phyloP scores from a whole-genome alignment of 2,113 vertebrate genomes.

The Neoarius graeffei region DNA sequence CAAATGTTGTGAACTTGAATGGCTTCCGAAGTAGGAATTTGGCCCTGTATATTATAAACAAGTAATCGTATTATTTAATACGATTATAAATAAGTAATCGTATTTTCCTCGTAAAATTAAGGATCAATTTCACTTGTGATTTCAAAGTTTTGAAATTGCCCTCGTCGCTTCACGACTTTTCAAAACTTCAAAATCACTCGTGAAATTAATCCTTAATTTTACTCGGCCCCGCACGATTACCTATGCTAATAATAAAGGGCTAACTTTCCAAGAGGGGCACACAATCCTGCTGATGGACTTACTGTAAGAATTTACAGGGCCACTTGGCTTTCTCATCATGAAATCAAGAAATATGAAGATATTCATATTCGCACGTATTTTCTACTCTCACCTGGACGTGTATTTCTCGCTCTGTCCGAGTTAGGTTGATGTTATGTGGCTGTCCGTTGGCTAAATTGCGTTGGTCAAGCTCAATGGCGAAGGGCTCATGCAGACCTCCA shows the following conservation, averaged over 20 bases:
- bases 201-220: too few species aligned
- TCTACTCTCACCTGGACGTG: slow-evolving; percentile 81
- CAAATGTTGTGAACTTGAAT: too few species aligned
- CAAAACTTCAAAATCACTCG: too few species aligned
- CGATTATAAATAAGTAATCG: too few species aligned
- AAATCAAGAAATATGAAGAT: neutral
- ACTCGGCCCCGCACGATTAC: too few species aligned
- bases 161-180: too few species aligned
- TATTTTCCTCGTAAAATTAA: too few species aligned
- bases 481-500: slow-evolving; percentile 85
- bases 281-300: neutral
- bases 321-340: neutral
- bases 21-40: too few species aligned
- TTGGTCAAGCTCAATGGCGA: slow-evolving; percentile 86
- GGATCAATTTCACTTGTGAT: too few species aligned
- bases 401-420: slow-evolving; percentile 78
- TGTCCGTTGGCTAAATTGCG: slow-evolving; percentile 94
- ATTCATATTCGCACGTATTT: neutral
- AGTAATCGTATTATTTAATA: too few species aligned
- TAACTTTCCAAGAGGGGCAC: neutral
- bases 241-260: neutral
- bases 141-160: too few species aligned
- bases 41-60: too few species aligned
- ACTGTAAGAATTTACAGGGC: neutral
- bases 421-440: slow-evolving; percentile 90